Evolutionary conservation across 2,797 vertebrate species (phyloP).

Genomic region (Linurgus olivaceus): DNA sequence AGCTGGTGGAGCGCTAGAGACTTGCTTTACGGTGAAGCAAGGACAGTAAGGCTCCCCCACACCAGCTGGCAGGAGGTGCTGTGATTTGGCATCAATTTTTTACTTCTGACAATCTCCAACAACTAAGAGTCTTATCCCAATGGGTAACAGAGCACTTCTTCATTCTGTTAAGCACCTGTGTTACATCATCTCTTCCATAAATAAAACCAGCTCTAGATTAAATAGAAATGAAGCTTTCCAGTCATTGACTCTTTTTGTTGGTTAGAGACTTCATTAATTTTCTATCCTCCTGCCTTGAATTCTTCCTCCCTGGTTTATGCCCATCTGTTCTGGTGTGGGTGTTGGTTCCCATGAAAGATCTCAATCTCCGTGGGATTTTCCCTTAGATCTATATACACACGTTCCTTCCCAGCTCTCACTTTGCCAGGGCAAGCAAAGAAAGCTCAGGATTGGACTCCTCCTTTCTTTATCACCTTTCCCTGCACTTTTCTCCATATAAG

Average conservation of each 20-base stretch:
- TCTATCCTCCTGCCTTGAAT: not conserved
- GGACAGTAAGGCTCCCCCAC: not conserved
- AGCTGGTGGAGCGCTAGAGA: rapidly evolving
- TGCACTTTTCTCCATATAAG: not conserved
- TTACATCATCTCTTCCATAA: not conserved
- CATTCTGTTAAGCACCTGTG: not conserved
- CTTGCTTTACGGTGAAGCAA: rapidly evolving
- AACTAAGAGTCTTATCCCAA: not conserved
- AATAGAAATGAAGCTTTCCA: not conserved
- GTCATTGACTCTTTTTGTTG: not conserved
- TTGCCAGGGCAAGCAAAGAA: not conserved
- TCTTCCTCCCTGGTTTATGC: not conserved
- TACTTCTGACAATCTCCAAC: not conserved
- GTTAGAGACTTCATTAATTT: not conserved
- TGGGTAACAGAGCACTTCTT: not conserved
- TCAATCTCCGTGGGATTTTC: not conserved
- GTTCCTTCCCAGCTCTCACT: not conserved
- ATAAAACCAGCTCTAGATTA: not conserved
- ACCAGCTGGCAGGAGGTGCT: not conserved
- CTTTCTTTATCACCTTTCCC: not conserved
- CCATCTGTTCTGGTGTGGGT: not conserved
- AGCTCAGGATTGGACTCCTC: not conserved
- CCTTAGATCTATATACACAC: not conserved
- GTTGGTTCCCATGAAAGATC: not conserved
- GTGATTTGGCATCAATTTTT: not conserved